These are phyloP conservation scores for Leptonema lineaticorne DNA, from an alignment of 1,140 invertebrate genomes.

Conservation along the genomic window DNA sequence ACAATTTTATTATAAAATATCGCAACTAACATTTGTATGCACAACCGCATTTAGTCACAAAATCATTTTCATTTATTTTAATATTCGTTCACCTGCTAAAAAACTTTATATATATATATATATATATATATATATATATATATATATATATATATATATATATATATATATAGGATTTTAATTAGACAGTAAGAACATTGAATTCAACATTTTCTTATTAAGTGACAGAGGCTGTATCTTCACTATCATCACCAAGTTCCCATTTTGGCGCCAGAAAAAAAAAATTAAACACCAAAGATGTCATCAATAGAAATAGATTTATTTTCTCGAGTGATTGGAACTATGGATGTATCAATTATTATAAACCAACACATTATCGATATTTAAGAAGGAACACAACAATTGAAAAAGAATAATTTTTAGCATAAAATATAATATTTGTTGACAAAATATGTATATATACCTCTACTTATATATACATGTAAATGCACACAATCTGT, in stretches of 20 bases:
- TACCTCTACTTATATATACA: background rate
- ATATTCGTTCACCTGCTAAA: no score
- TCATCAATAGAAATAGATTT: conserved; percentile 32
- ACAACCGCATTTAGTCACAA: no score
- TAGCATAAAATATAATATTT: background rate
- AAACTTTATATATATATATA: no score
- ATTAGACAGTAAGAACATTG: no score
- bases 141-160: no score
- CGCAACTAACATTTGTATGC: no score
- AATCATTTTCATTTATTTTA: no score
- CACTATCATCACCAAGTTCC: background rate
- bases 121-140: no score
- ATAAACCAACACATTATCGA: conserved; percentile 28
- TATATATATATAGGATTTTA: no score
- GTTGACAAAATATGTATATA: conserved; percentile 8
- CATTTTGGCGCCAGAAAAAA: background rate
- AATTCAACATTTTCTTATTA: no score
- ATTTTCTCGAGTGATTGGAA: conserved; percentile 30
- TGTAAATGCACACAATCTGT: conserved; percentile 1
- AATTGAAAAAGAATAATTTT: conserved; percentile 14
- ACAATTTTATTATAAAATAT: no score
- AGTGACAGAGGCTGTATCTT: conserved; percentile 30
- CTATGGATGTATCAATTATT: conserved; percentile 10
- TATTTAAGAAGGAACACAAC: conserved; percentile 25
- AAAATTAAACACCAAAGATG: conserved; percentile 28